A percentile compares a stretch with the other conserved stretches of the same genome.
phyloP scores from a whole-genome alignment of 2,113 vertebrate species.

The Rhabdornis inornatus region DNA sequence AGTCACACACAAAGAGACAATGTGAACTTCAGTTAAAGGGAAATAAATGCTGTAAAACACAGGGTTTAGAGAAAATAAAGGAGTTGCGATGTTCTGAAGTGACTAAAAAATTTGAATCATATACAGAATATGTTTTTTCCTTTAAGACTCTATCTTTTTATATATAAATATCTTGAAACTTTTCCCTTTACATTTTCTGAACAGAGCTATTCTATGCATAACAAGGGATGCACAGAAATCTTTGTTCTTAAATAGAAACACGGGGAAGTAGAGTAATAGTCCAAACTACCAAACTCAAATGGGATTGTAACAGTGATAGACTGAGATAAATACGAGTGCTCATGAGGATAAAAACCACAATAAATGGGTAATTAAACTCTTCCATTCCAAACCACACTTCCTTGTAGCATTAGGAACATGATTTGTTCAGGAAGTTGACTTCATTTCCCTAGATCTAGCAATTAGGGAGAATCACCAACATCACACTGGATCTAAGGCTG shows the following conservation, averaged over 20 bases:
- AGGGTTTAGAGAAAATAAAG: not conserved
- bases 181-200: not conserved
- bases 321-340: not conserved
- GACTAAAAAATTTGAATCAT: not conserved
- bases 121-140: rapidly evolving
- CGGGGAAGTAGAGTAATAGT: not conserved
- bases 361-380: not conserved
- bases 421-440: not conserved
- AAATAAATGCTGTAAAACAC: not conserved
- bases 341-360: not conserved
- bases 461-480: not conserved
- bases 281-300: not conserved
- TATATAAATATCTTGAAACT: not conserved
- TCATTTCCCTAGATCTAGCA: not conserved
- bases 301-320: not conserved
- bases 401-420: not conserved
- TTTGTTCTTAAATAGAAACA: not conserved
- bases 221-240: not conserved
- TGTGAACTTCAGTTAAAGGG: not conserved
- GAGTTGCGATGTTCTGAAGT: not conserved
- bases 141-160: not conserved
- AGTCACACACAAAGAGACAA: not conserved
- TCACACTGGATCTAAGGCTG: not conserved
- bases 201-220: not conserved
- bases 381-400: not conserved